Evolutionary conservation across 2,797 vertebrate species (phyloP).

Genomic region (Melanotaenia nigrans): DNA sequence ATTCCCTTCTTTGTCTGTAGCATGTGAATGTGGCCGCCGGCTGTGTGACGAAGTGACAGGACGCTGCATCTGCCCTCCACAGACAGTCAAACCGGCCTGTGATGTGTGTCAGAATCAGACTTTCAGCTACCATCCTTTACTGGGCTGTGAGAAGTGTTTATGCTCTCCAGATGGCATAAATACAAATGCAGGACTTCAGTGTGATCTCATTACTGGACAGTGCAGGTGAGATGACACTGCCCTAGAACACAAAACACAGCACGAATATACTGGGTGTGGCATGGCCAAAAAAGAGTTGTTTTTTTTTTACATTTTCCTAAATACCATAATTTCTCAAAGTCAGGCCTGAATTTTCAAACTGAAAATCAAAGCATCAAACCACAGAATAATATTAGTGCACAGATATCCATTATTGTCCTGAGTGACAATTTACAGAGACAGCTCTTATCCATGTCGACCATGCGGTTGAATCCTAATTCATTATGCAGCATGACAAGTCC

Average conservation of each 20-base stretch:
- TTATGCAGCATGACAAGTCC: not conserved
- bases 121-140: constrained; percentile 90
- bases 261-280: too few relatives aligned
- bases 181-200: constrained; percentile 69
- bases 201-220: constrained; percentile 85
- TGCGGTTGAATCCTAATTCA: not conserved
- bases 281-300: not conserved
- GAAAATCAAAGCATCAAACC: not conserved
- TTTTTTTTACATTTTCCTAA: not conserved
- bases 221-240: constrained; percentile 85
- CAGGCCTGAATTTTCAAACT: not conserved
- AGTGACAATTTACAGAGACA: not conserved
- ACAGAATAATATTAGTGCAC: not conserved
- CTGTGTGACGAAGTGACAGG: constrained; percentile 92
- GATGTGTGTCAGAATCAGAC: constrained; percentile 84
- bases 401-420: constrained; percentile 7
- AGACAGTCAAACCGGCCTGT: constrained; percentile 88
- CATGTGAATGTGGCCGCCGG: constrained; percentile 84
- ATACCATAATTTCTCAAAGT: not conserved
- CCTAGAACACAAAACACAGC: not conserved
- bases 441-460: not conserved
- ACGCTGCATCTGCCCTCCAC: constrained; percentile 90
- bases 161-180: constrained; percentile 85
- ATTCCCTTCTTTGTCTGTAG: constrained; percentile 66
- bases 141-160: constrained; percentile 89